These are phyloP conservation scores for Pristionchus exspectatus DNA, from an alignment of 2,888 invertebrate species.

Conservation along the genomic window DNA sequence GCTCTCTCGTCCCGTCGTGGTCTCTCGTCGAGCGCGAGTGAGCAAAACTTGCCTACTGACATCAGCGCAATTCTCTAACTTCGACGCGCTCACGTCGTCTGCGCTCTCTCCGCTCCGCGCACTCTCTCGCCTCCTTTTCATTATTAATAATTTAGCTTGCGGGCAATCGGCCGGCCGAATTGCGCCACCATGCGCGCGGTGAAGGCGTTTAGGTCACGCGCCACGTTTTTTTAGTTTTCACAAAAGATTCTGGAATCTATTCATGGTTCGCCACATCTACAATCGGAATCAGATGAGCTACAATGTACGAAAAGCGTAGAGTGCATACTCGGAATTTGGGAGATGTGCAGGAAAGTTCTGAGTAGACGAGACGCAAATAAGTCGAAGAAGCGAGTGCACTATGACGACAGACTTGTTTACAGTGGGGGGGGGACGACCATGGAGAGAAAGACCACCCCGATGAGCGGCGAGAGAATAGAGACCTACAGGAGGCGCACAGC, in stretches of 20 bases:
- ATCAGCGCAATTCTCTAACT: conserved; percentile 42
- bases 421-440: not conserved
- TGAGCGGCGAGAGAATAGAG: not conserved
- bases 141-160: not conserved
- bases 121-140: not conserved
- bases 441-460: not conserved
- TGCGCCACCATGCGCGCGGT: not conserved
- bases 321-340: too few relatives aligned
- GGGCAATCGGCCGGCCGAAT: not conserved
- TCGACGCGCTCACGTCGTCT: not conserved
- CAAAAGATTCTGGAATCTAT: too few relatives aligned
- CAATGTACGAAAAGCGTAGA: too few relatives aligned
- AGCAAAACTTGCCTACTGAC: conserved; percentile 41
- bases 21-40: conserved; percentile 13
- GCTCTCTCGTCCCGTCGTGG: not conserved
- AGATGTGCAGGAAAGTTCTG: too few relatives aligned
- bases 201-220: not conserved
- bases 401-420: conserved; percentile 8
- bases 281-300: too few relatives aligned
- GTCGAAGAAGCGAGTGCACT: not conserved
- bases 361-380: not conserved
- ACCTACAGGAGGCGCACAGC: not conserved
- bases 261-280: too few relatives aligned
- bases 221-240: too few relatives aligned
- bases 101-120: not conserved